These are phyloP conservation scores for Psittacula cyanocephala DNA, from an alignment of 2,113 vertebrate genomes.

Conservation along the genomic window DNA sequence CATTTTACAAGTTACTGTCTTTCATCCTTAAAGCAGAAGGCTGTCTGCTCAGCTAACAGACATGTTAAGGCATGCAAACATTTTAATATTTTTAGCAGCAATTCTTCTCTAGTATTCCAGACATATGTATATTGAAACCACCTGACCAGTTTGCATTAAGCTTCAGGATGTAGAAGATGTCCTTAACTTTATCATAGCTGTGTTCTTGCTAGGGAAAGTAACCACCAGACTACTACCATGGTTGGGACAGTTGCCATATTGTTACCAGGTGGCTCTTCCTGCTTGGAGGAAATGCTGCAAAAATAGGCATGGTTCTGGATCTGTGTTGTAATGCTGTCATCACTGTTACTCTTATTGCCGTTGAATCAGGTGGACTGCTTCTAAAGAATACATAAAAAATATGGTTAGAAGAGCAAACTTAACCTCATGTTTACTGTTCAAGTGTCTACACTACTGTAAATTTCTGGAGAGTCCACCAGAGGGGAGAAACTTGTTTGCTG, in stretches of 20 bases:
- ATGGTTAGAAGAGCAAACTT: neutral
- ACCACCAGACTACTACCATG: neutral
- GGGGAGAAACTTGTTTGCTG: accelerated
- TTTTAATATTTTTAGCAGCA: neutral
- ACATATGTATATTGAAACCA: neutral
- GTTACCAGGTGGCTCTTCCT: neutral
- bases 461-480: neutral
- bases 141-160: neutral
- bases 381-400: neutral
- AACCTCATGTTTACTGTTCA: neutral
- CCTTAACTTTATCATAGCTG: neutral
- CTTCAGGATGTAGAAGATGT: neutral
- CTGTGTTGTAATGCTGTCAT: neutral
- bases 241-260: neutral
- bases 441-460: neutral
- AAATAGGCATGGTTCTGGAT: neutral
- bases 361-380: neutral
- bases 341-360: neutral
- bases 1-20: neutral
- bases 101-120: neutral
- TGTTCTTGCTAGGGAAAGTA: neutral
- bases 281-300: neutral
- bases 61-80: neutral
- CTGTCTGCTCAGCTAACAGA: neutral
- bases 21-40: conserved; percentile 1